Percentiles rank a stretch among this genome's conserved stretches.
Evolutionary conservation across 2,888 invertebrate genomes (phyloP).

Genomic region (Sesia bembeciformis): DNA sequence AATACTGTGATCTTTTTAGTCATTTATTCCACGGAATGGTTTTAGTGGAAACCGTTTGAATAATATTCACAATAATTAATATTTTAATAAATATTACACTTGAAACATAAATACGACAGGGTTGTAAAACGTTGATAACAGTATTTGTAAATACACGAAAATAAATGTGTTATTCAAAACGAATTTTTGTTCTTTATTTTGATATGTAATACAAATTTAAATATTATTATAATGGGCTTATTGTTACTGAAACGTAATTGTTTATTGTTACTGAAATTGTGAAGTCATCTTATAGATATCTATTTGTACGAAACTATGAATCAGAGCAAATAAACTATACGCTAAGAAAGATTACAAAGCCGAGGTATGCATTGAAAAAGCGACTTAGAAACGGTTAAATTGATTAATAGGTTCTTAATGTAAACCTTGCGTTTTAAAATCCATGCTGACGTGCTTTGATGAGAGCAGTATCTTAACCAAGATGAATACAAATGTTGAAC

Average conservation of each 20-base stretch:
- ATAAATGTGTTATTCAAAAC: conserved; percentile 43
- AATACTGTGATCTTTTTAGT: conserved; percentile 31
- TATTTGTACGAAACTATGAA: conserved; percentile 7
- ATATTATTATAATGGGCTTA: background rate
- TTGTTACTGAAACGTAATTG: conserved; percentile 1
- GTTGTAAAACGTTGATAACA: conserved; percentile 34
- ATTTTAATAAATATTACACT: conserved; percentile 1
- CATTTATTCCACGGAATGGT: conserved; percentile 3
- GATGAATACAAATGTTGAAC: background rate
- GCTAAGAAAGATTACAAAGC: background rate
- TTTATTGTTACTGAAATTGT: conserved; percentile 6
- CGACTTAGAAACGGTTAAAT: conserved; percentile 7
- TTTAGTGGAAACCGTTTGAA: conserved; percentile 1
- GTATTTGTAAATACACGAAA: conserved; percentile 39
- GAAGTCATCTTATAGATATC: conserved; percentile 7
- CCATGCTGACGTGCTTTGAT: background rate
- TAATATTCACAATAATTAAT: conserved; percentile 11
- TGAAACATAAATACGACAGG: conserved; percentile 29
- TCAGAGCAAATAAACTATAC: conserved; percentile 11
- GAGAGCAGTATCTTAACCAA: background rate
- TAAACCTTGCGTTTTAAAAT: conserved; percentile 12
- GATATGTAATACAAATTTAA: conserved; percentile 2
- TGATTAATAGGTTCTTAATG: conserved; percentile 15
- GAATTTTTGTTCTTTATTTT: conserved; percentile 4
- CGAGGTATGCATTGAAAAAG: conserved; percentile 7